A percentile compares a stretch with the other conserved stretches of the same genome.
Evolutionary conservation across 2,113 vertebrate species (phyloP).

Genomic region (Marmota monax): DNA sequence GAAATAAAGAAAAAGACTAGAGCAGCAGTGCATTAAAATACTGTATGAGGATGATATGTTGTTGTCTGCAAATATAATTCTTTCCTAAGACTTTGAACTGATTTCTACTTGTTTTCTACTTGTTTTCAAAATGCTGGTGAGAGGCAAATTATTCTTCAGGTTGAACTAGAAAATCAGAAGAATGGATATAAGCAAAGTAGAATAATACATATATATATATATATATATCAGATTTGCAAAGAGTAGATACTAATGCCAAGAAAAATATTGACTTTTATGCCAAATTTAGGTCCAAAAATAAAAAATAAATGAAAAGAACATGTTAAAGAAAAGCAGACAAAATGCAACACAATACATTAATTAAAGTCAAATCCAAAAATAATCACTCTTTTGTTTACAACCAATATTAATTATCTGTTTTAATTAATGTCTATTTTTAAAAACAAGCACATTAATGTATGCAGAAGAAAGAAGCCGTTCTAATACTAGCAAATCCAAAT

Average conservation of each 20-base stretch:
- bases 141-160: background rate
- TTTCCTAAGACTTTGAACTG: background rate
- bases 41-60: background rate
- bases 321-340: background rate
- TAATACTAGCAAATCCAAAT: background rate
- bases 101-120: background rate
- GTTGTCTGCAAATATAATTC: background rate
- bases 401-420: background rate
- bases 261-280: conserved; percentile 1
- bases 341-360: background rate
- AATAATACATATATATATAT: background rate
- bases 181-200: background rate
- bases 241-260: background rate
- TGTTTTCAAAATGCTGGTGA: conserved; percentile 38
- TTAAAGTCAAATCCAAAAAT: conserved; percentile 16
- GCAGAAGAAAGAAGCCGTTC: background rate
- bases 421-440: background rate
- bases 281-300: background rate
- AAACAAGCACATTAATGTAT: background rate
- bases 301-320: background rate
- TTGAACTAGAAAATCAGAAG: background rate
- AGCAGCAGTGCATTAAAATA: background rate
- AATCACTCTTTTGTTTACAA: background rate
- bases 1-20: background rate
- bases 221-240: background rate